These are phyloP conservation scores for Ivindomyrus marchei DNA, from an alignment of 2,113 vertebrate genomes.

Conservation along the genomic window DNA sequence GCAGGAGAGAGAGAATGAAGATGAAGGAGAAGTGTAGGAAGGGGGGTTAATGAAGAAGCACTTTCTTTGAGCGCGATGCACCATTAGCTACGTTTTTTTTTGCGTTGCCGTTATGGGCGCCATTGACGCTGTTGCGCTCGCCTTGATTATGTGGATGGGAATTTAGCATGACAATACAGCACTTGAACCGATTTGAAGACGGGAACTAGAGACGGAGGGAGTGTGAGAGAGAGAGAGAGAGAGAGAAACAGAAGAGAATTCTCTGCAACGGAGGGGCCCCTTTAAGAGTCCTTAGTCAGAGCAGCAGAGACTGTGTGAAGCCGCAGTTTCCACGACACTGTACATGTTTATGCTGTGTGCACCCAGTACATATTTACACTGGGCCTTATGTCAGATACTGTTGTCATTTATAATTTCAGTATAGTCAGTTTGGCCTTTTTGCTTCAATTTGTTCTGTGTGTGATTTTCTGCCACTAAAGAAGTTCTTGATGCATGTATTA, in stretches of 20 bases:
- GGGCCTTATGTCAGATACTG: not conserved
- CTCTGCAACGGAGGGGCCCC: not conserved
- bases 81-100: too few relatives aligned
- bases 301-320: not conserved
- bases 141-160: not conserved
- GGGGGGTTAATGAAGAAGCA: not conserved
- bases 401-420: not conserved
- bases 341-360: not conserved
- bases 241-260: not conserved
- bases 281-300: not conserved
- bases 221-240: not conserved
- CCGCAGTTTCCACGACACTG: not conserved
- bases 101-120: not conserved
- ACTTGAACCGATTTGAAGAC: not conserved
- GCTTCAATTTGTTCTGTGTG: not conserved
- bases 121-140: not conserved
- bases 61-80: not conserved
- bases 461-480: not conserved
- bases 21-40: not conserved
- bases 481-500: not conserved
- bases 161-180: constrained; percentile 4
- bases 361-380: not conserved
- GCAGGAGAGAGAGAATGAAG: not conserved
- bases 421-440: not conserved
- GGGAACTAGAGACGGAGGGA: not conserved